A percentile compares a stretch with the other conserved stretches of the same genome.
phyloP scores from a whole-genome alignment of 2,113 vertebrate genomes.

The Dermatemys mawii region DNA sequence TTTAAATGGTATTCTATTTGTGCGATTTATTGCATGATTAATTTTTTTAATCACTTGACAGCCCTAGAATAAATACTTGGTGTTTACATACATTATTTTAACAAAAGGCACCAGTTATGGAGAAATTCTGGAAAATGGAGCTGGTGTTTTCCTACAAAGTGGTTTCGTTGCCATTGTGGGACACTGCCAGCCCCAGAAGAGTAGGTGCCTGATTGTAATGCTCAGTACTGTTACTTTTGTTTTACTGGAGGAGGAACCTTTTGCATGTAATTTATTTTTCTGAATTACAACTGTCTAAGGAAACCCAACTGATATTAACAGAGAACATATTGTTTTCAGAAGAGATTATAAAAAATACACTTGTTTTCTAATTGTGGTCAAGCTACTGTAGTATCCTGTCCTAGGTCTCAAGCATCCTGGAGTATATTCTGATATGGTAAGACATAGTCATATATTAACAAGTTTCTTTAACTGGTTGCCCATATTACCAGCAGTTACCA shows the following conservation, averaged over 20 bases:
- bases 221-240: fast-evolving
- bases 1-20: too few species aligned
- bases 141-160: constrained; percentile 44
- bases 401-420: background rate
- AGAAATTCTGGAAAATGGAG: background rate
- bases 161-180: background rate
- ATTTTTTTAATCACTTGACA: too few species aligned
- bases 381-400: background rate
- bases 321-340: fast-evolving
- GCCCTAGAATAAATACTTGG: background rate
- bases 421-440: background rate
- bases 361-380: background rate
- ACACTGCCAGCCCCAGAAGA: background rate
- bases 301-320: fast-evolving
- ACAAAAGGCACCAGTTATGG: background rate
- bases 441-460: too few species aligned
- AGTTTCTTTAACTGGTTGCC: background rate
- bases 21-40: too few species aligned
- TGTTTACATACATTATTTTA: background rate
- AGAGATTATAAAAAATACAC: background rate
- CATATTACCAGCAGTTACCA: background rate
- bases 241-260: fast-evolving
- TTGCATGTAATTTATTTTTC: fast-evolving
- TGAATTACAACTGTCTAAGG: background rate
- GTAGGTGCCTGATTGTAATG: background rate